Evolutionary conservation across 2,797 vertebrate species (phyloP).

Genomic region (Sciurus carolinensis): DNA sequence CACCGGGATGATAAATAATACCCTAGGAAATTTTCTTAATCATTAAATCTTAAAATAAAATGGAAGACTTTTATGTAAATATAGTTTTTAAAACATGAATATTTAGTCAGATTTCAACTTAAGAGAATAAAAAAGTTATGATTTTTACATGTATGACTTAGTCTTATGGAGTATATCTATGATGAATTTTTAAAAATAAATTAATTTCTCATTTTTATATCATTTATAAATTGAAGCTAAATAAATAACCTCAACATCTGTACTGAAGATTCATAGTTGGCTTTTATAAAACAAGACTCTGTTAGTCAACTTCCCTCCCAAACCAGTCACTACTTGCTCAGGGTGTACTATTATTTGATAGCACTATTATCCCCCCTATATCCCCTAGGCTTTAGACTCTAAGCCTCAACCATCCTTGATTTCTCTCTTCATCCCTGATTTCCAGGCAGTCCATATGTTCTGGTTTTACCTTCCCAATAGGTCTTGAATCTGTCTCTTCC

Average conservation of each 20-base stretch:
- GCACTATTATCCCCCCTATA: background rate
- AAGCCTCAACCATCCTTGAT: background rate
- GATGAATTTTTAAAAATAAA: conserved; percentile 3
- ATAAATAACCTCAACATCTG: background rate
- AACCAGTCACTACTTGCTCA: background rate
- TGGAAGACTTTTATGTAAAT: conserved; percentile 25
- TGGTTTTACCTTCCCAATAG: conserved; percentile 21
- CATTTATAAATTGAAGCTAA: conserved; percentile 45
- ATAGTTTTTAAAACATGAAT: conserved; percentile 50
- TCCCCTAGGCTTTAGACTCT: background rate
- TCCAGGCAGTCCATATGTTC: background rate
- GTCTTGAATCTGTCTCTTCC: background rate
- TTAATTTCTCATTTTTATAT: background rate
- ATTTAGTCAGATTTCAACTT: conserved; percentile 23
- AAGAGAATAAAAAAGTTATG: background rate
- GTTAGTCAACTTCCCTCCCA: background rate
- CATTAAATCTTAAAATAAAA: conserved; percentile 50
- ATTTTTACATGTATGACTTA: background rate
- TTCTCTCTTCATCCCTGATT: background rate
- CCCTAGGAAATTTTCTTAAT: background rate
- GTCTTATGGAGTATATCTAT: background rate
- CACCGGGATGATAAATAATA: background rate
- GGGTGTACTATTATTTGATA: background rate
- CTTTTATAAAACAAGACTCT: conserved; percentile 8
- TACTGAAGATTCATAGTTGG: background rate